Evolutionary conservation across 2,797 vertebrate species (phyloP), one percentile per base, ranked within the genome.

Genomic region (Siniperca obscura): DNA sequence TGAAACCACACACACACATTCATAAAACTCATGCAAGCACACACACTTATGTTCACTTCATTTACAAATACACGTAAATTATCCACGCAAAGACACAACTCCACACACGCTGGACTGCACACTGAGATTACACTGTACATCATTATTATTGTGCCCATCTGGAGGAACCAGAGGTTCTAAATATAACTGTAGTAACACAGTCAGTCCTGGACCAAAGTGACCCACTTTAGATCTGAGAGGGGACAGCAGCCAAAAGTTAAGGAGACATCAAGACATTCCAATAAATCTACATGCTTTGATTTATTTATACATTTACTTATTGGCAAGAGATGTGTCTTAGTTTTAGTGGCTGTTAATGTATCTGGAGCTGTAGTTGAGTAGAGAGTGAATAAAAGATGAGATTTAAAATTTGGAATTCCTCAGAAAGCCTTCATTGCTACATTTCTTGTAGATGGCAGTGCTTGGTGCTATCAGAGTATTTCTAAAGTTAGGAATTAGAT

Each of bases 211-310:
- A 88, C 90, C 78, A 78, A 59, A 87, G 82, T 89, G 93, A 94
- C 94, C 93, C 92, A 94, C 89, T 94, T 93, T 83, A 72, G 42
- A 86, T 87, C 53, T 68, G 74, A 79, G 48, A 67, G 84, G 74
- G 76, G 50, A 72, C 86, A 17, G 81, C 73, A 56, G 91, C 85
- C 91, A 90, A 77, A 87, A 82, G 19, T 88, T 87, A 86, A 87
- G 55, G 80, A 87, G 83, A 89, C 82, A 87, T 91, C 83, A 86
- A 88, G 64, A 87, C 73, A 46, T 74, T 75, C 62, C 70, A 84
- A 70, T 86, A 55, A 79, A 81, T 79, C 53, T 30, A 34, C 68
- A 60, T 1, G 19, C 83, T 85, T 57, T 70, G 74, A 84, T 80
- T 83, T 77, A 80, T 85, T 76, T 62, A 56, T 70, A 75, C 30